Evolutionary conservation across 2,888 invertebrate species (phyloP).

Genomic region (Cephus nigrinus): DNA sequence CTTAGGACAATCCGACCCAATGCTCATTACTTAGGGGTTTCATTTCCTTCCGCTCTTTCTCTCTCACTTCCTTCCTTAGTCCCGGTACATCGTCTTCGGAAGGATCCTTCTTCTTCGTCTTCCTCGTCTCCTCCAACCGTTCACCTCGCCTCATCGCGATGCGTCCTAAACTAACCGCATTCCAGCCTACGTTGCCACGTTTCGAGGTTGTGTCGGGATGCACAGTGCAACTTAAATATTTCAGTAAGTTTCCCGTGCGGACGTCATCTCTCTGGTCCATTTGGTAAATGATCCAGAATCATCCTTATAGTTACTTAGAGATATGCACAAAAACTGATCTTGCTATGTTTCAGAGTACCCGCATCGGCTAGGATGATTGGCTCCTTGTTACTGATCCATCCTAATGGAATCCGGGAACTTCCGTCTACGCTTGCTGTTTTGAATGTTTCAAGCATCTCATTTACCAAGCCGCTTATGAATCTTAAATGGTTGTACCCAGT

Average conservation of each 20-base stretch:
- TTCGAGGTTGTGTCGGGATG: slow-evolving; percentile 22
- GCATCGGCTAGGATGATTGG: not conserved
- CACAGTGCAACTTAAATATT: not conserved
- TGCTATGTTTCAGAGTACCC: not conserved
- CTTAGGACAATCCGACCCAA: not conserved
- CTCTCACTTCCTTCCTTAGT: not conserved
- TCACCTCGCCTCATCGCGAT: slow-evolving; percentile 3
- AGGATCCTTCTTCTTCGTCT: not conserved
- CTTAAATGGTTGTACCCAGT: not conserved
- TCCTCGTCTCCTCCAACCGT: not conserved
- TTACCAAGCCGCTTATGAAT: not conserved
- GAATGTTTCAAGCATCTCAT: not conserved
- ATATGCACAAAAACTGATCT: not conserved
- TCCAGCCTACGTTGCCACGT: slow-evolving; percentile 55
- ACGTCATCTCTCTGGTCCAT: not conserved
- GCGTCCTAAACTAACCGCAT: slow-evolving; percentile 50
- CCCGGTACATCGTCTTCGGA: not conserved
- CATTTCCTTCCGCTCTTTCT: not conserved
- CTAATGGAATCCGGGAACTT: not conserved
- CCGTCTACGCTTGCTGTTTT: not conserved
- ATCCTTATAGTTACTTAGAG: not conserved
- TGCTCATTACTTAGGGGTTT: not conserved
- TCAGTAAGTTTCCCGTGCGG: not conserved
- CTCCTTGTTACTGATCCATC: not conserved
- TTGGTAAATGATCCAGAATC: not conserved